Conservation (phyloP, 1,140 invertebrate species). For the Melanaphis sacchari region DNA sequence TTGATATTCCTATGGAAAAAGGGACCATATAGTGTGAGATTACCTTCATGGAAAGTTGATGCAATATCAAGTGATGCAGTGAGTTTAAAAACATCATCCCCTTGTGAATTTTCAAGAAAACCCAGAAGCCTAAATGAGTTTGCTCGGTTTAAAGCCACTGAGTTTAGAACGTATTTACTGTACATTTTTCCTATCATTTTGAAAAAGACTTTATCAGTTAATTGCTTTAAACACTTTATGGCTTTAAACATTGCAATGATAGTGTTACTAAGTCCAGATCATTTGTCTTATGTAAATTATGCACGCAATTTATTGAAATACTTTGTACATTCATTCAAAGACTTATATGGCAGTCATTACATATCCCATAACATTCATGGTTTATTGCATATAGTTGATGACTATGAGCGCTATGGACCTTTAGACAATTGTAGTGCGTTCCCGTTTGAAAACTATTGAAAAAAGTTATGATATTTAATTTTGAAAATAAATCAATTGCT, state of each 20-base stretch:
- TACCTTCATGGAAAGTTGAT: slow-evolving; percentile 10
- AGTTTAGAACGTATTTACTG: slow-evolving; percentile 63
- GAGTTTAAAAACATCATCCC: slow-evolving; percentile 21
- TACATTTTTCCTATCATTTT: slow-evolving; percentile 64
- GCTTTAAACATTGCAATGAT: slow-evolving; percentile 58
- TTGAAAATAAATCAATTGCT: background rate
- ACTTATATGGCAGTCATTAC: slow-evolving; percentile 61
- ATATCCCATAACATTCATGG: slow-evolving; percentile 62
- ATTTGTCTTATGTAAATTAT: slow-evolving; percentile 57
- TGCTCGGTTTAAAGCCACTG: slow-evolving; percentile 63
- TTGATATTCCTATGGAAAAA: slow-evolving; percentile 61
- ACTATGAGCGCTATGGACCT: slow-evolving; percentile 63
- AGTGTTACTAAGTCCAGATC: slow-evolving; percentile 60
- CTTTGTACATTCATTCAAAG: slow-evolving; percentile 60
- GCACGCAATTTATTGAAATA: slow-evolving; percentile 53
- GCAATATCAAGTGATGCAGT: background rate
- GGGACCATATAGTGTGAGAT: background rate
- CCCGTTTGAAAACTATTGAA: slow-evolving; percentile 65
- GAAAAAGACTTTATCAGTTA: background rate
- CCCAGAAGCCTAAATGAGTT: slow-evolving; percentile 27
- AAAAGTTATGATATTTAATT: background rate
- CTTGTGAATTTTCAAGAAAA: slow-evolving; percentile 51
- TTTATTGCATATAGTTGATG: slow-evolving; percentile 64
- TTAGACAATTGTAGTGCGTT: slow-evolving; percentile 61
- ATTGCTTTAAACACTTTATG: slow-evolving; percentile 2